Evolutionary conservation across 2,113 vertebrate genomes (phyloP).

Genomic region (Macquaria australasica): DNA sequence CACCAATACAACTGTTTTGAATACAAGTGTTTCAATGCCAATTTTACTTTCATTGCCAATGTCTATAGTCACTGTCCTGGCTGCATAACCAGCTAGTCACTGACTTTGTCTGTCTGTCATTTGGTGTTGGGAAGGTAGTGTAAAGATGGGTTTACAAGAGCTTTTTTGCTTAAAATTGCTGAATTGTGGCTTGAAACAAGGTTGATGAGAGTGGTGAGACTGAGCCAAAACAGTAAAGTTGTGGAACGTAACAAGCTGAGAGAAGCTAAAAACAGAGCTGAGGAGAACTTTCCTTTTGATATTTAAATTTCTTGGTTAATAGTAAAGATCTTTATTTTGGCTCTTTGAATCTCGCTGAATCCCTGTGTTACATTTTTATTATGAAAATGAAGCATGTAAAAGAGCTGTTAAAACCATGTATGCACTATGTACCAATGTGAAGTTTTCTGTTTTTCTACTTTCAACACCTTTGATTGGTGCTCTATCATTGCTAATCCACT

Average conservation of each 20-base stretch:
- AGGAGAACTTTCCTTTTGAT: neutral
- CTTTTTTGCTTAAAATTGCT: neutral
- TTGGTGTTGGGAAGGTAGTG: too few species aligned
- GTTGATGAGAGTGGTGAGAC: neutral
- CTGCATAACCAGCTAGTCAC: too few species aligned
- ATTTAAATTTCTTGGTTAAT: neutral
- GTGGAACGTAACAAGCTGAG: neutral
- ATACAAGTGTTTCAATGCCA: too few species aligned
- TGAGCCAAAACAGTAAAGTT: neutral
- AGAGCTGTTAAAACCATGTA: neutral
- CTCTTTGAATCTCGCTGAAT: neutral
- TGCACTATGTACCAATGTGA: neutral
- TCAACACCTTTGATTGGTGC: constrained; percentile 29
- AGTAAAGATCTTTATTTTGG: too few species aligned
- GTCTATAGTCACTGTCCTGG: too few species aligned
- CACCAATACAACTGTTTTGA: too few species aligned
- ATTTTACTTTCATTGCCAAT: too few species aligned
- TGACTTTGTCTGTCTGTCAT: too few species aligned
- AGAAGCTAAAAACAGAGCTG: neutral
- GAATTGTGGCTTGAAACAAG: neutral
- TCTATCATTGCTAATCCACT: constrained; percentile 37
- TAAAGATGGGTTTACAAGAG: too few species aligned
- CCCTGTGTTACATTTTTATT: neutral
- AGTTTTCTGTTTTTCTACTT: constrained; percentile 30
- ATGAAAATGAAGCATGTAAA: neutral